phyloP scores from a whole-genome alignment of 2,888 invertebrate species.

The Marasmarcha lunaedactyla region DNA sequence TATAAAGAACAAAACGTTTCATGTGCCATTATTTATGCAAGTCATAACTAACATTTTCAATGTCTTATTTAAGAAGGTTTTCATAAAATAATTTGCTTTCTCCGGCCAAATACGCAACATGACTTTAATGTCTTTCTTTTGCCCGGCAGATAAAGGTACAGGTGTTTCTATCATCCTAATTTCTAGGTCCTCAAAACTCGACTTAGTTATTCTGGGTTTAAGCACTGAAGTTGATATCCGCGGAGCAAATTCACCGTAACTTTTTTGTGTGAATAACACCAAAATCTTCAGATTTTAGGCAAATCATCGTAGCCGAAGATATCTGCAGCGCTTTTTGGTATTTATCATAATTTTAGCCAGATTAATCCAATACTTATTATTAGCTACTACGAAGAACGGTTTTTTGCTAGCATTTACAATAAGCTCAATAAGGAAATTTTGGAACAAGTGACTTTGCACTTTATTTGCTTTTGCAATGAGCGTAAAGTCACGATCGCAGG shows the following conservation, averaged over 20 bases:
- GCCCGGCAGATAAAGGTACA: constrained; percentile 10
- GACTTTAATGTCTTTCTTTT: constrained; percentile 11
- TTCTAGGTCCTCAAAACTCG: constrained; percentile 6
- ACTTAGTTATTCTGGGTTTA: constrained; percentile 8
- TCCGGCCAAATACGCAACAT: constrained; percentile 9
- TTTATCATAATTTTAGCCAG: constrained; percentile 6
- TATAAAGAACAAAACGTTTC: too few species aligned
- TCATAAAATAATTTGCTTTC: constrained; percentile 7
- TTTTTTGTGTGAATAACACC: constrained; percentile 10
- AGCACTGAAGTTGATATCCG: constrained; percentile 3
- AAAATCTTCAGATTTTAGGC: constrained; percentile 8
- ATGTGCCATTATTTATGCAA: too few species aligned
- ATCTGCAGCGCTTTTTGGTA: constrained; percentile 8
- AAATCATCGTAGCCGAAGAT: constrained; percentile 8
- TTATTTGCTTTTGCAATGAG: constrained; percentile 5
- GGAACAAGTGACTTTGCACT: constrained; percentile 3
- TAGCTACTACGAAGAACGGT: constrained; percentile 2
- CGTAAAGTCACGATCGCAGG: constrained; percentile 7
- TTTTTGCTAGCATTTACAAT: constrained; percentile 7
- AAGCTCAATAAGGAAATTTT: constrained; percentile 6
- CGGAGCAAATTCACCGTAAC: constrained; percentile 8
- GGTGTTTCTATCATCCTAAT: constrained; percentile 8
- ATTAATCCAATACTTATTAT: constrained; percentile 7
- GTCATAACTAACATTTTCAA: too few species aligned
- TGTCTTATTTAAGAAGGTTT: constrained; percentile 6